Conservation (phyloP, 2,797 vertebrate genomes). For the Scarus forsteni region DNA sequence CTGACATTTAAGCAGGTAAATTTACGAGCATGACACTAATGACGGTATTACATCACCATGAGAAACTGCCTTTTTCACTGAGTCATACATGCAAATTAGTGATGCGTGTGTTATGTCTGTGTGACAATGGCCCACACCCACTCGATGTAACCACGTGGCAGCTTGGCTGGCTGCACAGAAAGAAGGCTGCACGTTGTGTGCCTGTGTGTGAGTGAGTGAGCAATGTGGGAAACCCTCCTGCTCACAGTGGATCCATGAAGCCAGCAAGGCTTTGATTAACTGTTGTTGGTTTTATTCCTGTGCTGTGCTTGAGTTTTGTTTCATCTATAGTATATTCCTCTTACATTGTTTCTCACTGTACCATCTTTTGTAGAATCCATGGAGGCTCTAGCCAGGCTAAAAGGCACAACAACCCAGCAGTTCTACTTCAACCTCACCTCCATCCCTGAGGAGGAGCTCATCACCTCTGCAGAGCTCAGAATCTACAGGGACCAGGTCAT, state of each 20-base stretch:
- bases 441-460: constrained; percentile 91
- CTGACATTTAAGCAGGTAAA: constrained; percentile 53
- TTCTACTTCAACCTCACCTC: constrained; percentile 98
- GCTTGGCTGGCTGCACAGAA: constrained; percentile 41
- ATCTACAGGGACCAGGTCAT: constrained; percentile 95
- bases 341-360: constrained; percentile 53
- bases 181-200: constrained; percentile 37
- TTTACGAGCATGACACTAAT: constrained; percentile 41
- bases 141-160: constrained; percentile 54
- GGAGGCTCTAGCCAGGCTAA: constrained; percentile 92
- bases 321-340: constrained; percentile 21
- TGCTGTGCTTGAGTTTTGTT: constrained; percentile 21
- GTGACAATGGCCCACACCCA: constrained; percentile 51
- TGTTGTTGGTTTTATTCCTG: constrained; percentile 22
- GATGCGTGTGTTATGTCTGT: constrained; percentile 29
- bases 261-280: constrained; percentile 20
- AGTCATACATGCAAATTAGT: constrained; percentile 35
- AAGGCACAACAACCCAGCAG: constrained; percentile 92
- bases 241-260: constrained; percentile 15
- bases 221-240: constrained; percentile 27
- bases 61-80: constrained; percentile 42
- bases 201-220: constrained; percentile 2
- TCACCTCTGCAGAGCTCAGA: constrained; percentile 96
- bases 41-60: constrained; percentile 28
- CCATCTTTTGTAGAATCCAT: constrained; percentile 87